Base-by-base conservation (phyloP, 2,888 invertebrate genomes). In the Epistrophe eligans region DNA sequence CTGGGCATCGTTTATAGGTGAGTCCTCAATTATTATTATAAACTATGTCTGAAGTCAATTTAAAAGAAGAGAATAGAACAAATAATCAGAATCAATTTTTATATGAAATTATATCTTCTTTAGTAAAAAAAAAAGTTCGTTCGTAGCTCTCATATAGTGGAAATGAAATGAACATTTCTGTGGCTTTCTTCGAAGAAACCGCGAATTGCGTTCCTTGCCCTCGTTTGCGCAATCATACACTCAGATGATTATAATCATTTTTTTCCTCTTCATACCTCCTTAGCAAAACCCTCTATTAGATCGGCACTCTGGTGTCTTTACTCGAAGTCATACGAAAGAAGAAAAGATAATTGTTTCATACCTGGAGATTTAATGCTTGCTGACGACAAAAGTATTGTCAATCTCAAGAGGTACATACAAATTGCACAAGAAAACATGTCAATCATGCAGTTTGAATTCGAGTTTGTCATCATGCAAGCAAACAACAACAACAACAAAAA, bases 201-300 rank as follows among this genome's bases (percentile, higher is more conserved):
- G 73, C 74, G 76, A 76, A 84, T 80, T 77, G 77, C 80, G 84
- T 84, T 80, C 72, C 62, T 80, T 84, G 76, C 72, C 84, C 80
- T 77, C 76, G 72, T 80, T 80, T 84, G 77, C 66, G 66, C 76
- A 84, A 76, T 79, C 79, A 64, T 64, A 84, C 62, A 62, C 13
- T 19, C n/a, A 62, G 40, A 77, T 77, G 83, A 71, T 79, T 76
- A 76, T 19, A 48, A 48, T 55, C 0, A 45, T 60, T 50, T 60
- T 73, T n/a, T 43, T 52, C 7, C 45, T 48, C 35, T 45, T 38
- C 28, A 28, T 55, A 38, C 32, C 32, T 19, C 66, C 35, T 11
- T 5, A 17, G 5, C n/a, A 43, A 15, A 70, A 70, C 40, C n/a
- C 10, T 40, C 28, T 10, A 40, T 40, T 11, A 70, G 13, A 70